These are phyloP conservation scores for Anser brachyrhynchus DNA, from an alignment of 2,113 vertebrate genomes.

Conservation along the genomic window DNA sequence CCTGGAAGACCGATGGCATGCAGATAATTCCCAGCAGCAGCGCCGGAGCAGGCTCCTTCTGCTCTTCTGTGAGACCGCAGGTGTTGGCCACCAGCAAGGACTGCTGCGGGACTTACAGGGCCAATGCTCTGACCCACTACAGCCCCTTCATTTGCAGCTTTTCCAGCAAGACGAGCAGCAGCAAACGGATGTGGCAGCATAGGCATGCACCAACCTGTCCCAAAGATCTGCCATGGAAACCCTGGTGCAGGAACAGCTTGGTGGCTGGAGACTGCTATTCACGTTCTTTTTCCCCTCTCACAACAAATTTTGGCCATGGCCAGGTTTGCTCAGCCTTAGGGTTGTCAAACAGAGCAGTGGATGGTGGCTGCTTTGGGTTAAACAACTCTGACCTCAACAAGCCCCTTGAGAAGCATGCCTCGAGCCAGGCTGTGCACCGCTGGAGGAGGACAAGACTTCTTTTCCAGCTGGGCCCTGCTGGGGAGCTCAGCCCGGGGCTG, in stretches of 20 bases:
- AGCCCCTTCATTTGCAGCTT: not conserved
- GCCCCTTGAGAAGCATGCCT: not conserved
- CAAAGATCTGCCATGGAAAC: not conserved
- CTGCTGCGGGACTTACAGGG: not conserved
- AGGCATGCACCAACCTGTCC: fast-evolving
- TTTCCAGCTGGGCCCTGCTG: not conserved
- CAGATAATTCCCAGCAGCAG: not conserved
- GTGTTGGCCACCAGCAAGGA: fast-evolving
- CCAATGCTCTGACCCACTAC: not conserved
- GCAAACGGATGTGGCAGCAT: not conserved
- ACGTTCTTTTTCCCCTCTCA: fast-evolving
- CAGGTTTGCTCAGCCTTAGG: not conserved
- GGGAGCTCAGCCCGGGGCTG: not conserved
- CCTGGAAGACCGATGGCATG: not conserved
- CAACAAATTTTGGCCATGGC: not conserved
- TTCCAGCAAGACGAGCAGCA: not conserved
- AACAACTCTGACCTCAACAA: not conserved
- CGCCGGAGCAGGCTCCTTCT: not conserved
- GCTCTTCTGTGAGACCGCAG: not conserved
- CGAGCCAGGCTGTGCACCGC: fast-evolving
- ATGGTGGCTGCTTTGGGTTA: not conserved
- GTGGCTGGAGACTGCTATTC: fast-evolving
- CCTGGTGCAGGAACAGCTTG: not conserved
- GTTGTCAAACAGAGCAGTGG: not conserved
- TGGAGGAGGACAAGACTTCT: not conserved